phyloP scores from a whole-genome alignment of 2,888 invertebrate genomes.

The Villa cingulata region DNA sequence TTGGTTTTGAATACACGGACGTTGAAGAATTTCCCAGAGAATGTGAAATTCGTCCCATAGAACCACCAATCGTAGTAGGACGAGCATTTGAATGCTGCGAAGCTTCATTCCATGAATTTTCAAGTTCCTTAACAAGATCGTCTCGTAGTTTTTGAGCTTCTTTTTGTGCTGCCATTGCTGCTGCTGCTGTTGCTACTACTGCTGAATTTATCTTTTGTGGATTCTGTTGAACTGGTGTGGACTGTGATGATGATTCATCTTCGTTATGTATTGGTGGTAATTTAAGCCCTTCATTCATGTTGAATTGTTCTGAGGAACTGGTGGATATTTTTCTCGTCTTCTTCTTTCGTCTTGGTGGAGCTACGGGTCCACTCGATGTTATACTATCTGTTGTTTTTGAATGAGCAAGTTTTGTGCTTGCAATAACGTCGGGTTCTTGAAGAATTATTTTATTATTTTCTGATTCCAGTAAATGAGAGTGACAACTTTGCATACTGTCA shows the following conservation, averaged over 20 bases:
- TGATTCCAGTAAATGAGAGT: neutral
- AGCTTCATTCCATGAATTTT: conserved; percentile 56
- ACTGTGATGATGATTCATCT: conserved; percentile 22
- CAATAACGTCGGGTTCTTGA: conserved; percentile 80
- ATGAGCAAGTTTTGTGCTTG: conserved; percentile 64
- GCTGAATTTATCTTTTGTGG: neutral
- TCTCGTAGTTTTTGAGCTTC: conserved; percentile 26
- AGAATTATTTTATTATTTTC: conserved; percentile 22
- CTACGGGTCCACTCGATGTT: conserved; percentile 43
- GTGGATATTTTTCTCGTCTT: conserved; percentile 37
- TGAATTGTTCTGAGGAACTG: conserved; percentile 33
- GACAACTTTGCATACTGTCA: neutral
- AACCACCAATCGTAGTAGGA: conserved; percentile 16
- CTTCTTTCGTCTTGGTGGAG: conserved; percentile 70
- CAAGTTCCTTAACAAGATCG: conserved; percentile 49
- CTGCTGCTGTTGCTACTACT: neutral
- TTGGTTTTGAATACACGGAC: conserved; percentile 34
- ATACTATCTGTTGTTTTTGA: conserved; percentile 36
- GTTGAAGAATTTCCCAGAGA: conserved; percentile 35
- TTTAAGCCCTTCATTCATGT: conserved; percentile 29
- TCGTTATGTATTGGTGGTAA: conserved; percentile 25
- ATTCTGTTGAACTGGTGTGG: neutral
- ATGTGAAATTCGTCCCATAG: conserved; percentile 32
- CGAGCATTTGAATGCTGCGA: conserved; percentile 1
- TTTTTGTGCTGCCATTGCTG: neutral